Conservation (phyloP, 2,888 invertebrate genomes). For the Apeira syringaria region DNA sequence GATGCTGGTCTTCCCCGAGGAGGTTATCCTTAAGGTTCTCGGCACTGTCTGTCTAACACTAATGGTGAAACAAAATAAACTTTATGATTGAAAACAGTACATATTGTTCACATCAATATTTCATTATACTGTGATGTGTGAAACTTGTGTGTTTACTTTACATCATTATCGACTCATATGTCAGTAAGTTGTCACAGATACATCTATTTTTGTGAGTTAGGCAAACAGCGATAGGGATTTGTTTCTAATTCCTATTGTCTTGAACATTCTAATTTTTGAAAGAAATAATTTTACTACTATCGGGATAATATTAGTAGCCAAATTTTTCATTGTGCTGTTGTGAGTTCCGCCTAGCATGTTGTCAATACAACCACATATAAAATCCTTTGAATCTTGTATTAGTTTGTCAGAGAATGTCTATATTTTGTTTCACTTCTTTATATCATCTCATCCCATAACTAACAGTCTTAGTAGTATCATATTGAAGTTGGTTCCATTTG, state of each 20-base stretch:
- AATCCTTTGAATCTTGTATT: background rate
- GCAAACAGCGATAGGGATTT: slow-evolving; percentile 6
- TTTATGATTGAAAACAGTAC: too few relatives aligned
- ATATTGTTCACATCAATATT: too few relatives aligned
- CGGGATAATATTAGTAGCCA: too few relatives aligned
- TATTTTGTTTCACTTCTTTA: slow-evolving; percentile 35
- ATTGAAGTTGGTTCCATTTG: slow-evolving; percentile 6
- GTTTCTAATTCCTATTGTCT: slow-evolving; percentile 5
- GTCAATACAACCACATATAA: too few relatives aligned
- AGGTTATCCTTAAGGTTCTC: slow-evolving; percentile 95
- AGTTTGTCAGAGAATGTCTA: slow-evolving; percentile 19
- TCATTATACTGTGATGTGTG: too few relatives aligned
- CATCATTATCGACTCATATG: too few relatives aligned
- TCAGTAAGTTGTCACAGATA: too few relatives aligned
- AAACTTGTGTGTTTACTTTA: too few relatives aligned
- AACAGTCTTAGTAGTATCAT: slow-evolving; percentile 25
- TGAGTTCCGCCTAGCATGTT: background rate
- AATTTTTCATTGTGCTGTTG: background rate
- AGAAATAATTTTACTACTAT: too few relatives aligned
- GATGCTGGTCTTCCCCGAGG: slow-evolving; percentile 97
- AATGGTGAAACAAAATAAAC: slow-evolving; percentile 71
- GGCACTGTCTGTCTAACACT: slow-evolving; percentile 76
- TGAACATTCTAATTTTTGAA: too few relatives aligned
- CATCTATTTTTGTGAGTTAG: slow-evolving; percentile 9
- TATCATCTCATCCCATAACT: slow-evolving; percentile 26